A percentile compares a stretch with the other conserved stretches of the same genome.
Evolutionary conservation across 2,113 vertebrate genomes (phyloP).

Genomic region (Gulo gulo): DNA sequence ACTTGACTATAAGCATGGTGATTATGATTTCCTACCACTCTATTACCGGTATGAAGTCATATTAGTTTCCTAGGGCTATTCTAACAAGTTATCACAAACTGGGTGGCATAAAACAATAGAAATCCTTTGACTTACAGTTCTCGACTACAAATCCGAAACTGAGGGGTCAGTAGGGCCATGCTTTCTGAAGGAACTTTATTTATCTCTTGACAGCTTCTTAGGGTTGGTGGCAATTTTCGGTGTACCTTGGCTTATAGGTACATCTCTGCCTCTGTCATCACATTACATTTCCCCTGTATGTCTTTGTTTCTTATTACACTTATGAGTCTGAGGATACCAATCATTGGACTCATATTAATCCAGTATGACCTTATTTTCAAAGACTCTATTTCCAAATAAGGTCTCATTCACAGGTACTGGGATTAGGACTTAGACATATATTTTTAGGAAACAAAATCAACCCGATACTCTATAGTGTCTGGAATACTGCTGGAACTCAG

Average conservation of each 20-base stretch:
- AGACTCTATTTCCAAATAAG: not conserved
- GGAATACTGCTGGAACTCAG: not conserved
- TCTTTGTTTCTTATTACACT: not conserved
- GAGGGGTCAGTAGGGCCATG: not conserved
- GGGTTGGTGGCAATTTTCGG: not conserved
- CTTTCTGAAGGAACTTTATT: not conserved
- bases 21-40: not conserved
- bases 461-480: not conserved
- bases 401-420: not conserved
- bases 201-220: not conserved
- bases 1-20: not conserved
- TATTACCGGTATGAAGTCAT: not conserved
- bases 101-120: not conserved
- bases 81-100: not conserved
- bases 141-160: not conserved
- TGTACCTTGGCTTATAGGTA: not conserved
- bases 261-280: not conserved
- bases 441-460: not conserved
- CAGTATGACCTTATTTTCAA: not conserved
- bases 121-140: not conserved
- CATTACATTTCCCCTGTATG: not conserved
- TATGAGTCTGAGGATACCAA: not conserved
- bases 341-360: not conserved
- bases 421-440: not conserved
- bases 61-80: not conserved